Evolutionary conservation across 2,888 invertebrate species (phyloP).

Genomic region (Geotrupes spiniger): DNA sequence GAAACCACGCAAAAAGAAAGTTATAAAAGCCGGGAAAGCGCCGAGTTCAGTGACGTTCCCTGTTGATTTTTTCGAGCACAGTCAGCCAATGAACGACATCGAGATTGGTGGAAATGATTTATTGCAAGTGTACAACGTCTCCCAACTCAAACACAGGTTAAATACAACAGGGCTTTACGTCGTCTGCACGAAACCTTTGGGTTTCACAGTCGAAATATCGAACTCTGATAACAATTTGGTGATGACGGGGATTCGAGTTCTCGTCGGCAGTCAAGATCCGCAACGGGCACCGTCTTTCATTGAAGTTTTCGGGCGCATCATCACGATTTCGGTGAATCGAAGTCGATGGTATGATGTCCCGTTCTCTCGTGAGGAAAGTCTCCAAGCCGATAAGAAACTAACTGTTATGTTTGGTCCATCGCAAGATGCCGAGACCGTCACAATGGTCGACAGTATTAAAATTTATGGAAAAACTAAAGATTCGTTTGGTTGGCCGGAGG

Average conservation of each 20-base stretch:
- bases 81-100: constrained; percentile 85
- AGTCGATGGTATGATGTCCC: constrained; percentile 96
- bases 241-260: constrained; percentile 71
- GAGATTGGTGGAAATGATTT: constrained; percentile 95
- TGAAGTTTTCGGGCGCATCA: constrained; percentile 71
- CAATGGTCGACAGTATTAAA: constrained; percentile 92
- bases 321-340: constrained; percentile 69
- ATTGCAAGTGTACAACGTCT: constrained; percentile 89
- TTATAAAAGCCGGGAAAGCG: constrained; percentile 58
- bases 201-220: constrained; percentile 83
- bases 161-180: constrained; percentile 87
- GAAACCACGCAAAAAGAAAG: constrained; percentile 57
- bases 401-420: constrained; percentile 79
- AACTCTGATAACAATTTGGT: constrained; percentile 87
- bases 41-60: constrained; percentile 77
- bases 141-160: constrained; percentile 88
- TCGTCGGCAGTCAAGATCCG: constrained; percentile 80
- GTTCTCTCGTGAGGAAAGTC: constrained; percentile 87
- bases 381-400: constrained; percentile 90
- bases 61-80: constrained; percentile 96
- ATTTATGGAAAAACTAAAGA: constrained; percentile 94
- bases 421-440: constrained; percentile 82
- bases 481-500: constrained; percentile 95
- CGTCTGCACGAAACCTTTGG: constrained; percentile 86
- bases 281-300: constrained; percentile 75